Percentiles rank a stretch among this genome's conserved stretches.
Evolutionary conservation across 2,888 invertebrate species (phyloP).

Genomic region (Heteropelma amictum): DNA sequence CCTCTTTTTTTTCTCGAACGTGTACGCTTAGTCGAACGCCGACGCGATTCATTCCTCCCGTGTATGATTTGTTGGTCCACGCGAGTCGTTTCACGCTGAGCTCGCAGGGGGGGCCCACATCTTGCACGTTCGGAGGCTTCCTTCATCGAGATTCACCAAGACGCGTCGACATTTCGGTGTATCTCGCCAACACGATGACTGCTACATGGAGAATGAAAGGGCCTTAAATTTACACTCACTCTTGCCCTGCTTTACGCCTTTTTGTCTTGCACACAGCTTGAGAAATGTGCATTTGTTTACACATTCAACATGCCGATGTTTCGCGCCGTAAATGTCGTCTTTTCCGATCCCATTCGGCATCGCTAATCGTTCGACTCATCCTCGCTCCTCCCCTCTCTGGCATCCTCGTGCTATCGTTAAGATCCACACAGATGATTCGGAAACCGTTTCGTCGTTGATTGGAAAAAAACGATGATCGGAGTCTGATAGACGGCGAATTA

Average conservation of each 20-base stretch:
- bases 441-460: no score
- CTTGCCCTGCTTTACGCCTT: neutral
- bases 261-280: neutral
- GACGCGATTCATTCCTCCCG: slow-evolving; percentile 39
- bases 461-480: no score
- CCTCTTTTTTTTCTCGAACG: slow-evolving; percentile 14
- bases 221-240: neutral
- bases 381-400: no score
- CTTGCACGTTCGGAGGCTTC: slow-evolving; percentile 11
- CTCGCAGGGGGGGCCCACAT: slow-evolving; percentile 45
- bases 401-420: no score
- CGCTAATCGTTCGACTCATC: no score
- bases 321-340: no score
- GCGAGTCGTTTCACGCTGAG: slow-evolving; percentile 44
- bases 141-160: slow-evolving; percentile 30
- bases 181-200: neutral
- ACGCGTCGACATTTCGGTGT: slow-evolving; percentile 9
- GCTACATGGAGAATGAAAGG: neutral
- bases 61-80: slow-evolving; percentile 44
- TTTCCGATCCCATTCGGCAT: no score
- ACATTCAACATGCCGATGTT: neutral
- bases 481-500: no score
- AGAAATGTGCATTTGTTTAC: neutral
- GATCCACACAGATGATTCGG: no score
- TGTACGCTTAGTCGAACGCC: slow-evolving; percentile 14